Conservation (phyloP, 64 coral and sea anemone species). For the Actinia equina region DNA sequence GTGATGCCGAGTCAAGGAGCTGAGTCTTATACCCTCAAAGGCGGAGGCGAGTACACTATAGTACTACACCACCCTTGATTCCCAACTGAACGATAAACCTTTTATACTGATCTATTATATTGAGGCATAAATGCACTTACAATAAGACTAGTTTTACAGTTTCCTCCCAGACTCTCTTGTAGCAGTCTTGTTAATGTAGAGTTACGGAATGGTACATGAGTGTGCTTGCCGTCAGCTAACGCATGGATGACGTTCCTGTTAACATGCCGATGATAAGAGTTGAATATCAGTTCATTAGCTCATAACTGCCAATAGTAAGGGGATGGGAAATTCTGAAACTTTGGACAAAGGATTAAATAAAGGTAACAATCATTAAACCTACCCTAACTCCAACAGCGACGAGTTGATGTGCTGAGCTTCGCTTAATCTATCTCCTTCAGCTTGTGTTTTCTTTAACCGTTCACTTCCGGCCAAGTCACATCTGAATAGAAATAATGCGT, state of each 20-base stretch:
- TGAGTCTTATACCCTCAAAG: no score
- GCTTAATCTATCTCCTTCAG: slow-evolving; percentile 66
- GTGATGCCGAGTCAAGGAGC: no score
- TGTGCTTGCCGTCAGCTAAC: slow-evolving; percentile 77
- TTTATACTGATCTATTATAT: no score
- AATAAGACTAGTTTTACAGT: slow-evolving; percentile 98
- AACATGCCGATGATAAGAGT: no score
- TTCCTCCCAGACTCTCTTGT: slow-evolving; percentile 97
- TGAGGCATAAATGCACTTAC: slow-evolving; percentile 30
- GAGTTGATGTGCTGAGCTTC: slow-evolving; percentile 79
- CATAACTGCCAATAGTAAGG: not conserved
- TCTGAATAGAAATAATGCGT: not conserved
- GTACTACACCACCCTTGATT: no score
- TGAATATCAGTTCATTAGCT: no score
- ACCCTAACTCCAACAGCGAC: slow-evolving; percentile 73
- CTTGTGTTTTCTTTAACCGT: slow-evolving; percentile 70
- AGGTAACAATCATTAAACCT: not conserved
- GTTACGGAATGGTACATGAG: slow-evolving; percentile 91
- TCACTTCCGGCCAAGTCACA: slow-evolving; percentile 82
- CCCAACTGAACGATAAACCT: no score
- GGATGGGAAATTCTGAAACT: not conserved
- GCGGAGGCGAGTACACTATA: no score
- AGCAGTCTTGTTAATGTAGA: slow-evolving; percentile 90
- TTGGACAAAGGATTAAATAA: not conserved
- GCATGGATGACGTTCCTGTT: slow-evolving; percentile 98